Conservation (phyloP, 2,888 invertebrate species). For the Microctonus hyperodae region DNA sequence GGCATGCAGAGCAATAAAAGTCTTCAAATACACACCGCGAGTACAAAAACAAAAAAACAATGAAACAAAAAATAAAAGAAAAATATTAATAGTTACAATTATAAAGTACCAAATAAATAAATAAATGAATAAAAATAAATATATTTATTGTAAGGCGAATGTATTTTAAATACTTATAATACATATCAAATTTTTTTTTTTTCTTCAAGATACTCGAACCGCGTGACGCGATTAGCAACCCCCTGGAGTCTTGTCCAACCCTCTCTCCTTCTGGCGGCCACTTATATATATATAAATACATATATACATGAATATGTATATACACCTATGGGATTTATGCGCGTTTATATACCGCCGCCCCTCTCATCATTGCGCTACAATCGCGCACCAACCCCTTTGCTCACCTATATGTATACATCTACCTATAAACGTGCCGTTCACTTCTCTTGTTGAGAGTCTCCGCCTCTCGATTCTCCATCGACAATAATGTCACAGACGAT, state of each 20-base stretch:
- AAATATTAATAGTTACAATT: neutral
- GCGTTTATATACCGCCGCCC: neutral
- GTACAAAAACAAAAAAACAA: neutral
- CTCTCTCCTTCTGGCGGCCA: neutral
- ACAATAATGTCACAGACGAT: neutral
- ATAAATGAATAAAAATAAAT: too few species aligned
- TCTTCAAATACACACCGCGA: neutral
- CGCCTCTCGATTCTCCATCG: slow-evolving; percentile 22
- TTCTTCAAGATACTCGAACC: slow-evolving; percentile 25
- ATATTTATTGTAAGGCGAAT: too few species aligned
- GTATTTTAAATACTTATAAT: neutral
- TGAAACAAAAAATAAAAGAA: neutral
- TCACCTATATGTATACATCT: neutral
- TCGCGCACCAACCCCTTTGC: neutral
- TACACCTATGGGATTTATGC: too few species aligned
- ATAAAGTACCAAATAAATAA: neutral
- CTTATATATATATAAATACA: neutral
- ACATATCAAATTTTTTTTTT: slow-evolving; percentile 18
- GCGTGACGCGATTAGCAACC: slow-evolving; percentile 34
- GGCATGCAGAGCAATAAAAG: neutral
- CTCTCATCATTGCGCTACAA: neutral
- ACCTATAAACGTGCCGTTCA: neutral
- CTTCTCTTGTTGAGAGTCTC: slow-evolving; percentile 14
- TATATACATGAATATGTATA: too few species aligned
- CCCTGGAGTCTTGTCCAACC: slow-evolving; percentile 32